phyloP scores from a whole-genome alignment of 2,113 vertebrate genomes.

The Amblyopsis rosae region DNA sequence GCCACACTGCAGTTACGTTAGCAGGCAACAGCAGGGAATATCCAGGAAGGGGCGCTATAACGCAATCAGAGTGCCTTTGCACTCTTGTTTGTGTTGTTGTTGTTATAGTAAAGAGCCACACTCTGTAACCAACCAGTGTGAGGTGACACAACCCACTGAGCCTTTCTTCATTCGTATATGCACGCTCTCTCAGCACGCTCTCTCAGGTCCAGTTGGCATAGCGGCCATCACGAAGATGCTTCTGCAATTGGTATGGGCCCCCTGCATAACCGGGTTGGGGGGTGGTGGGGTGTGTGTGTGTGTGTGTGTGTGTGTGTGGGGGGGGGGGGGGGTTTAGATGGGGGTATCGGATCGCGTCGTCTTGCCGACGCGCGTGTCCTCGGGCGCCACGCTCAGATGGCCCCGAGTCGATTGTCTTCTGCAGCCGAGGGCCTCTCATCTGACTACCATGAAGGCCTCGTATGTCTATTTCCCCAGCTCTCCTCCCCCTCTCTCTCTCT shows the following conservation, averaged over 20 bases:
- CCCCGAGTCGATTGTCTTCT: constrained; percentile 59
- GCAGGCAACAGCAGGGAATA: no score
- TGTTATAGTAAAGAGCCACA: no score
- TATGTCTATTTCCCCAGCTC: constrained; percentile 14
- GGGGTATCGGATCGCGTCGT: constrained; percentile 70
- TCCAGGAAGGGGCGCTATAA: no score
- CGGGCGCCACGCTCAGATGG: constrained; percentile 69
- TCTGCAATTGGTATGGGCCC: constrained; percentile 58
- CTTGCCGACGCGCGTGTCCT: constrained; percentile 74
- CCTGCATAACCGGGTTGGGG: constrained; percentile 44
- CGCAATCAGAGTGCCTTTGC: constrained; percentile 5
- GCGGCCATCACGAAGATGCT: constrained; percentile 58
- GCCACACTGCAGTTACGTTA: no score
- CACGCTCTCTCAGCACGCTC: constrained; percentile 1
- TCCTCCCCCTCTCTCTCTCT: not conserved
- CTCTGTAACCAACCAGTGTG: constrained; percentile 2
- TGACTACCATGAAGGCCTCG: constrained; percentile 77
- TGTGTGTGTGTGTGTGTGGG: no score
- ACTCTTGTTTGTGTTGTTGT: constrained; percentile 2
- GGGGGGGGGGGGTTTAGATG: constrained; percentile 55
- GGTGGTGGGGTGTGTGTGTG: not conserved
- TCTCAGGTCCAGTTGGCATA: constrained; percentile 52
- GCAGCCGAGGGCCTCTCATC: constrained; percentile 73
- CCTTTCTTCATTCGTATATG: constrained; percentile 61
- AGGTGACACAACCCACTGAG: constrained; percentile 50